phyloP scores from a whole-genome alignment of 2,113 vertebrate genomes.

The Eulemur rufifrons region DNA sequence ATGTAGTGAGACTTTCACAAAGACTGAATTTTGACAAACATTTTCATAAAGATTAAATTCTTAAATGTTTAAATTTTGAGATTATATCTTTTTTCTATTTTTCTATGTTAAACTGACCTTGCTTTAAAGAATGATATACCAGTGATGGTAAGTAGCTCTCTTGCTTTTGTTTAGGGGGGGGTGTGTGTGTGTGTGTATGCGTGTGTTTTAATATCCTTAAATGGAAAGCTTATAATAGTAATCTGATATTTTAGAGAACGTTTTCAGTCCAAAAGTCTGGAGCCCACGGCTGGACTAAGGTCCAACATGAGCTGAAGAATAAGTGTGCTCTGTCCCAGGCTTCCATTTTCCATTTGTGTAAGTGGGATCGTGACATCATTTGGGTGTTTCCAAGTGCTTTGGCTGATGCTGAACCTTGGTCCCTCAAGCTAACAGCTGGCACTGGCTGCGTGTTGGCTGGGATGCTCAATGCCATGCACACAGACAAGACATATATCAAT shows the following conservation, averaged over 20 bases:
- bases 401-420: background rate
- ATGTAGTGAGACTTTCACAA: background rate
- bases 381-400: background rate
- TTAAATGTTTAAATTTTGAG: background rate
- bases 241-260: background rate
- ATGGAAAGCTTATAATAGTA: background rate
- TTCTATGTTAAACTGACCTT: background rate
- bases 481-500: background rate
- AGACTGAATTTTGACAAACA: background rate
- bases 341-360: background rate
- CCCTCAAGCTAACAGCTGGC: background rate
- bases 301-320: background rate
- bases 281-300: background rate
- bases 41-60: constrained; percentile 25
- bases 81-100: background rate
- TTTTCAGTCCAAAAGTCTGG: background rate
- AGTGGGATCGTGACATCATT: background rate
- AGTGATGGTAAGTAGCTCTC: background rate
- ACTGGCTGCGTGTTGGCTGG: background rate
- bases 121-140: background rate
- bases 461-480: background rate
- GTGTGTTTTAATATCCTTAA: background rate
- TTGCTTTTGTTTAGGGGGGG: background rate
- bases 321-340: background rate
- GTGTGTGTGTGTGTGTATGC: background rate